Conservation (phyloP, 1,140 invertebrate species). For the Drusus annulatus region DNA sequence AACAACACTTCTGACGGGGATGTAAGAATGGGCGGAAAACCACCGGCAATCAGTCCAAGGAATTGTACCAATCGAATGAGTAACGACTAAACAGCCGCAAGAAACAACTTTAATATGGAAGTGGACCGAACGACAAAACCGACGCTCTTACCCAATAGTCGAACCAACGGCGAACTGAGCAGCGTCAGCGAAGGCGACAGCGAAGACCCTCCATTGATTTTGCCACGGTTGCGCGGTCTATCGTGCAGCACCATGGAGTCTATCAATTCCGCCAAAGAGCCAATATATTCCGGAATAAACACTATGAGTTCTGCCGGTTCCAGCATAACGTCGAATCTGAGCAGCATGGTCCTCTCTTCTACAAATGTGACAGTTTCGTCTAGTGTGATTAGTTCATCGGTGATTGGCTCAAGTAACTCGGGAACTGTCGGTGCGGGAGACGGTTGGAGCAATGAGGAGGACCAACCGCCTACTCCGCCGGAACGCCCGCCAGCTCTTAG, state of each 20-base stretch:
- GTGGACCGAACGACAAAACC: slow-evolving; percentile 52
- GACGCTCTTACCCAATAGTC: not conserved
- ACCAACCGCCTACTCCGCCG: slow-evolving; percentile 37
- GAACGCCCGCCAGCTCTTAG: slow-evolving; percentile 48
- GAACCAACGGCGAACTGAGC: slow-evolving; percentile 47
- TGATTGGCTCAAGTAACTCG: not conserved
- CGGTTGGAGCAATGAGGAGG: slow-evolving; percentile 2
- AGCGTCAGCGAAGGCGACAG: not conserved
- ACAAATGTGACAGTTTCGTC: not conserved
- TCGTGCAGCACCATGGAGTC: not conserved
- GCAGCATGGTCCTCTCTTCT: not conserved
- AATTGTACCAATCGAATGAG: slow-evolving; percentile 50
- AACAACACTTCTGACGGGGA: not conserved
- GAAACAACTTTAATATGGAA: slow-evolving; percentile 50
- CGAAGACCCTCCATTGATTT: slow-evolving; percentile 52
- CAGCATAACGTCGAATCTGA: too few species aligned
- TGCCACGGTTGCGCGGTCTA: slow-evolving; percentile 25
- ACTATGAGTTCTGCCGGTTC: too few species aligned
- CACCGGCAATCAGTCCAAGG: slow-evolving; percentile 59
- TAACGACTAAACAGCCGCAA: slow-evolving; percentile 39
- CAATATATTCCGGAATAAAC: not conserved
- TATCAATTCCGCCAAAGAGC: not conserved
- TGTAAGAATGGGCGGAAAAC: slow-evolving; percentile 12
- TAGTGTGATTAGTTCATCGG: not conserved
- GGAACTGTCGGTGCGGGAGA: not conserved